Evolutionary conservation across 2,888 invertebrate species (phyloP).

Genomic region (Tanaodytes sp.): DNA sequence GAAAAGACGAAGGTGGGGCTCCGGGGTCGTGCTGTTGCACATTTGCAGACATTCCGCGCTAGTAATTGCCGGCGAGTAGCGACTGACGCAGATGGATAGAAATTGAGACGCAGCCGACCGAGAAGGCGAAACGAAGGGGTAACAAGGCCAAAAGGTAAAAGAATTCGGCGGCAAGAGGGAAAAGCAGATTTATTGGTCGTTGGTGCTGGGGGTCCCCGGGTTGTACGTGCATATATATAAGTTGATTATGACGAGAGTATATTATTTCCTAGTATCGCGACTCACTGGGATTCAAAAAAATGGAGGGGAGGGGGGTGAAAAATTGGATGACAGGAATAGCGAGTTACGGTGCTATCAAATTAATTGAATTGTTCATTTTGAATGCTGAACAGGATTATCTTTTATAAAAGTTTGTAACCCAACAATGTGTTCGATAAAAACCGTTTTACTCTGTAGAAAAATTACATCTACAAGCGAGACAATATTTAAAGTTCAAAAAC

Average conservation of each 20-base stretch:
- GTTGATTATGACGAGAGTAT: conserved; percentile 39
- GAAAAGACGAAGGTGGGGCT: neutral
- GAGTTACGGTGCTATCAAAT: conserved; percentile 28
- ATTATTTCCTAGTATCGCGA: neutral
- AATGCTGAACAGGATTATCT: conserved; percentile 23
- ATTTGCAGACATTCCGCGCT: conserved; percentile 70
- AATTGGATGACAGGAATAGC: conserved; percentile 7
- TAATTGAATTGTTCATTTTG: conserved; percentile 49
- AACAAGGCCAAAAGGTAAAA: conserved; percentile 34
- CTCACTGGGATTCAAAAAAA: conserved; percentile 2
- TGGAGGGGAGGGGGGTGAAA: neutral
- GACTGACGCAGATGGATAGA: conserved; percentile 35
- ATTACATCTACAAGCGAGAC: too few species aligned
- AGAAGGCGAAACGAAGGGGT: conserved; percentile 34
- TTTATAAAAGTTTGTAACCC: too few species aligned
- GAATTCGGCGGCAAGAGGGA: conserved; percentile 21
- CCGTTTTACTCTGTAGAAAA: too few species aligned
- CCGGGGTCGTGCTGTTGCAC: conserved; percentile 64
- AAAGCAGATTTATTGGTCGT: conserved; percentile 35
- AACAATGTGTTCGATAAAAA: too few species aligned
- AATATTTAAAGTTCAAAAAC: too few species aligned
- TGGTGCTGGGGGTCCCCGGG: conserved; percentile 15
- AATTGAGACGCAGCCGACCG: conserved; percentile 35
- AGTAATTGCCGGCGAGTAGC: conserved; percentile 67
- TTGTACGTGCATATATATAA: too few species aligned